A percentile compares a stretch with the other conserved stretches of the same genome.
These are phyloP conservation scores for Saturnia japonica DNA, from an alignment of 2,888 invertebrate species.

Conservation along the genomic window DNA sequence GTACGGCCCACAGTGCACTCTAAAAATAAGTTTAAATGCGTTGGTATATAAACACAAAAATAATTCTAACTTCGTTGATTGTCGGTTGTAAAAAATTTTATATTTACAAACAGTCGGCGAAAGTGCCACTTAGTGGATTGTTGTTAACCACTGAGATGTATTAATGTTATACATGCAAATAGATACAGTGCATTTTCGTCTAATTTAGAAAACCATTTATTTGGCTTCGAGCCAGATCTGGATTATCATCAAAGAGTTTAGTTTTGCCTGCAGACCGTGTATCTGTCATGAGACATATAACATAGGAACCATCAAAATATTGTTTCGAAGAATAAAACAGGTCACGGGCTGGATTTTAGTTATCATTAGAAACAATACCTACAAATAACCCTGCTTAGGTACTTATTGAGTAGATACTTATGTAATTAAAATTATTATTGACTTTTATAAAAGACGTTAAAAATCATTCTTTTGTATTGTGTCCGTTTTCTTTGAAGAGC, in stretches of 20 bases:
- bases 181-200: slow-evolving; percentile 53
- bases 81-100: slow-evolving; percentile 25
- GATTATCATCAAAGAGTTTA: slow-evolving; percentile 49
- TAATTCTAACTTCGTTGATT: slow-evolving; percentile 20
- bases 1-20: not conserved
- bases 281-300: slow-evolving; percentile 16
- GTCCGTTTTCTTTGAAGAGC: not conserved
- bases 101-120: slow-evolving; percentile 23
- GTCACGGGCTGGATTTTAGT: not conserved
- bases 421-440: not conserved
- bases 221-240: slow-evolving; percentile 51
- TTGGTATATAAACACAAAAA: slow-evolving; percentile 7
- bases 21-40: not conserved
- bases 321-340: slow-evolving; percentile 1
- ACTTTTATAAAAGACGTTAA: not conserved
- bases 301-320: slow-evolving; percentile 24
- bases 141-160: slow-evolving; percentile 32
- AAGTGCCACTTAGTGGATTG: slow-evolving; percentile 24
- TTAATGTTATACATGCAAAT: slow-evolving; percentile 43
- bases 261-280: slow-evolving; percentile 29
- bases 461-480: not conserved
- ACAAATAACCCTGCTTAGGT: too few species aligned
- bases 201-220: slow-evolving; percentile 45
- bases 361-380: not conserved
- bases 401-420: not conserved